Evolutionary conservation across 2,888 invertebrate species (phyloP).

Genomic region (Ichneumoninae sp.): DNA sequence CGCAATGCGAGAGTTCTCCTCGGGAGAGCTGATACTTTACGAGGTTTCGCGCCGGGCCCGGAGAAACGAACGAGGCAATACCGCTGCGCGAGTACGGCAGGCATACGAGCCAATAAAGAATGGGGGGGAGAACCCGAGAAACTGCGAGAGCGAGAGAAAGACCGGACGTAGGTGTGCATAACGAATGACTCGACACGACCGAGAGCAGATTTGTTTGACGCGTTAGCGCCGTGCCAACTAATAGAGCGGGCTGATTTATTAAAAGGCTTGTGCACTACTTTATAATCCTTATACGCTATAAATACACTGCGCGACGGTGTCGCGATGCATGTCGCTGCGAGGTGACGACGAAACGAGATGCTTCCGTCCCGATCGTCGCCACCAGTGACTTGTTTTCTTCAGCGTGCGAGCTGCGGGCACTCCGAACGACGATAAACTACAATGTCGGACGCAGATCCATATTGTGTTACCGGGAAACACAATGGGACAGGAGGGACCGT

Average conservation of each 20-base stretch:
- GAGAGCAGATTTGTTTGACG: slow-evolving; percentile 79
- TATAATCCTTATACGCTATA: slow-evolving; percentile 61
- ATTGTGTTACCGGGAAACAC: neutral
- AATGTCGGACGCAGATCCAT: neutral
- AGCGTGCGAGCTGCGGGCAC: neutral
- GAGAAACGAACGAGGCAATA: slow-evolving; percentile 59
- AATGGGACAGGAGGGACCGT: neutral
- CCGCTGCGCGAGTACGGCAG: slow-evolving; percentile 27
- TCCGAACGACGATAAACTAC: neutral
- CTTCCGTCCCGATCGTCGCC: slow-evolving; percentile 52
- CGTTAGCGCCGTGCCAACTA: slow-evolving; percentile 77
- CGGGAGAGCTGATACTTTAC: slow-evolving; percentile 54
- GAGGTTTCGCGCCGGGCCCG: slow-evolving; percentile 52
- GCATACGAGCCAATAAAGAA: slow-evolving; percentile 65
- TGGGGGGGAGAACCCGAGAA: slow-evolving; percentile 38
- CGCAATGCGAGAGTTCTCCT: slow-evolving; percentile 30
- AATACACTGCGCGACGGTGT: slow-evolving; percentile 37
- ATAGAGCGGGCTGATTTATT: slow-evolving; percentile 79
- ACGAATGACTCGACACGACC: slow-evolving; percentile 71
- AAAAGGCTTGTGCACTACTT: slow-evolving; percentile 66
- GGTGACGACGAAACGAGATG: slow-evolving; percentile 59
- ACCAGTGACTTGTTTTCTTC: neutral
- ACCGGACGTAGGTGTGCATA: slow-evolving; percentile 71
- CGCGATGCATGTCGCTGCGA: slow-evolving; percentile 26
- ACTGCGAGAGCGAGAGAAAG: slow-evolving; percentile 42